Percentiles rank a stretch among this genome's conserved stretches.
Conservation (phyloP, 2,888 invertebrate genomes). For the Tetranychus piercei region DNA sequence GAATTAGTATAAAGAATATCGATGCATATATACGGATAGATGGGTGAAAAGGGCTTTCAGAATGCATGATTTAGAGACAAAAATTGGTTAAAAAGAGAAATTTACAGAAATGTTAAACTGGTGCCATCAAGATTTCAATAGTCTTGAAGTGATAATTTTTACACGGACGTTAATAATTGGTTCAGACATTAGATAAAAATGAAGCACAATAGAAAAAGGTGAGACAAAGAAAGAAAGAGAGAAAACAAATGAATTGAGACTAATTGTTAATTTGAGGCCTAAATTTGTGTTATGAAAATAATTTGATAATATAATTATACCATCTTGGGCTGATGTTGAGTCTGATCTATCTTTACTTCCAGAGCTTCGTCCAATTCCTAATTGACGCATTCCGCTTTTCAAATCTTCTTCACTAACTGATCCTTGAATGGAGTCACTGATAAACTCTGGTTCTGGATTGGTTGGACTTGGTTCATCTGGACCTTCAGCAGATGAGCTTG, state of each 20-base stretch:
- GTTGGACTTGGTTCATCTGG: conserved; percentile 27
- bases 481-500: conserved; percentile 25
- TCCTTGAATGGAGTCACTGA: conserved; percentile 53
- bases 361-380: conserved; percentile 42
- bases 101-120: not conserved
- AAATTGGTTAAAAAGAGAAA: not conserved
- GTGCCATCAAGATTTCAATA: conserved; percentile 1
- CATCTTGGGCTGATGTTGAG: conserved; percentile 14
- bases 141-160: not conserved
- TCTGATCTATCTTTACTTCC: conserved; percentile 12
- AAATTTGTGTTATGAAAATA: not conserved
- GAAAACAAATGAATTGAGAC: conserved; percentile 12
- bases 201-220: not conserved
- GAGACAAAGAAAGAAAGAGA: not conserved
- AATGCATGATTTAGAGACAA: not conserved
- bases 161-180: conserved; percentile 29
- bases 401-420: conserved; percentile 41
- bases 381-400: conserved; percentile 53
- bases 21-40: not conserved
- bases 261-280: not conserved
- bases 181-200: not conserved
- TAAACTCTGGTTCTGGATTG: conserved; percentile 44
- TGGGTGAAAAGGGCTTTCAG: not conserved
- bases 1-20: not conserved
- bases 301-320: conserved; percentile 12